phyloP scores from a whole-genome alignment of 2,797 vertebrate genomes.

The Sarcophilus harrisii region DNA sequence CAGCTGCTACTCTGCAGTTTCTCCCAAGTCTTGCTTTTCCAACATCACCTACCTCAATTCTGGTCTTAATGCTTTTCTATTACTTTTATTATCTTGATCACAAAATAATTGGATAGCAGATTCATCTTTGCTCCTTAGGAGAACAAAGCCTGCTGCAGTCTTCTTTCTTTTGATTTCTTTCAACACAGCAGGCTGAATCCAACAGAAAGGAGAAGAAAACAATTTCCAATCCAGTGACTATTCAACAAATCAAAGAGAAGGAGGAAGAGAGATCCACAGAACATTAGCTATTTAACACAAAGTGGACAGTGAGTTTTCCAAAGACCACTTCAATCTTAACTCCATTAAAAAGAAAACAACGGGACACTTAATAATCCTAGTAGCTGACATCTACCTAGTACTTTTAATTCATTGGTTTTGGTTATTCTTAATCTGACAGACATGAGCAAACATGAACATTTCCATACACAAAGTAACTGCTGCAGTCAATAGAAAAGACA shows the following conservation, averaged over 20 bases:
- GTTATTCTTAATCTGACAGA: neutral
- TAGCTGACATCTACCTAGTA: neutral
- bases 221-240: neutral
- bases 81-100: constrained; percentile 20
- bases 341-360: neutral
- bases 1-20: neutral
- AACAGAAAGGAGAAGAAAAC: constrained; percentile 3
- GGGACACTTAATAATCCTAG: neutral
- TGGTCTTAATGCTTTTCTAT: constrained; percentile 12
- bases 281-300: neutral
- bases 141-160: neutral
- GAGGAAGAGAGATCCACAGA: neutral
- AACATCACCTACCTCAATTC: constrained; percentile 5
- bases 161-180: constrained; percentile 18
- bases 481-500: neutral
- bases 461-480: neutral
- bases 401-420: neutral
- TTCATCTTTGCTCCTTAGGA: constrained; percentile 4
- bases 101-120: neutral
- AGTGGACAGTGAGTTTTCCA: neutral
- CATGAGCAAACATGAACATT: neutral
- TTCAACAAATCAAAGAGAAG: neutral
- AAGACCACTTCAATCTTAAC: neutral
- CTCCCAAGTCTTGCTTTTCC: neutral
- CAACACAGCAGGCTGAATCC: constrained; percentile 23